Evolutionary conservation across 2,797 vertebrate genomes (phyloP).

Genomic region (Intellagama lesueurii): DNA sequence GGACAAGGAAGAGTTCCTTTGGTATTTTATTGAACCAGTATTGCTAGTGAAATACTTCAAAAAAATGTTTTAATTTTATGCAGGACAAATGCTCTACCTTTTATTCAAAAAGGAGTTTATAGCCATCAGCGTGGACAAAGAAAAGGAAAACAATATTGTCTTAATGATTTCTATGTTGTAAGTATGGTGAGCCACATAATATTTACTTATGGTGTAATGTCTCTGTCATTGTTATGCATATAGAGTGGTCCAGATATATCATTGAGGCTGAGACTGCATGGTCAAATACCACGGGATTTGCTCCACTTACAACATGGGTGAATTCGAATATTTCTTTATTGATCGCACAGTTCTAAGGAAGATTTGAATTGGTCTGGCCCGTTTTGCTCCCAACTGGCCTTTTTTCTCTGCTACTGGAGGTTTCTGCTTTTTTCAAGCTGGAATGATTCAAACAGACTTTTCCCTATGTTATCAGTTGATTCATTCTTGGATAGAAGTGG

Average conservation of each 20-base stretch:
- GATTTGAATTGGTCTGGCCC: too few species aligned
- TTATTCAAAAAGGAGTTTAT: slow-evolving; percentile 81
- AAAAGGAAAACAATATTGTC: slow-evolving; percentile 74
- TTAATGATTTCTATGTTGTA: slow-evolving; percentile 78
- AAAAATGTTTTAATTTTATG: slow-evolving; percentile 56
- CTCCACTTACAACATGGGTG: too few species aligned
- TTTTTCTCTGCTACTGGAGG: too few species aligned
- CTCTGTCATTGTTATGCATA: neutral
- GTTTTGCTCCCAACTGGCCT: too few species aligned
- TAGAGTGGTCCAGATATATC: neutral
- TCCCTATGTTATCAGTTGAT: too few species aligned
- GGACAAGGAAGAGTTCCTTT: neutral
- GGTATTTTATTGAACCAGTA: slow-evolving; percentile 1
- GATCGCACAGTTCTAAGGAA: too few species aligned
- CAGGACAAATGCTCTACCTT: slow-evolving; percentile 82
- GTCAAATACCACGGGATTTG: too few species aligned
- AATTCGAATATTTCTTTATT: too few species aligned
- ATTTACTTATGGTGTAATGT: neutral
- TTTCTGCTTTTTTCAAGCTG: too few species aligned
- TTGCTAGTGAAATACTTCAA: slow-evolving; percentile 8
- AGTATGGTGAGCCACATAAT: slow-evolving; percentile 53
- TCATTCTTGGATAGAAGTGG: too few species aligned
- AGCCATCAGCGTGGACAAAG: slow-evolving; percentile 75
- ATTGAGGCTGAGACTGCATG: too few species aligned
- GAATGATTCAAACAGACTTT: too few species aligned